These are phyloP conservation scores for Trachelus stipa DNA, from an alignment of 2,888 invertebrate species.

Conservation along the genomic window DNA sequence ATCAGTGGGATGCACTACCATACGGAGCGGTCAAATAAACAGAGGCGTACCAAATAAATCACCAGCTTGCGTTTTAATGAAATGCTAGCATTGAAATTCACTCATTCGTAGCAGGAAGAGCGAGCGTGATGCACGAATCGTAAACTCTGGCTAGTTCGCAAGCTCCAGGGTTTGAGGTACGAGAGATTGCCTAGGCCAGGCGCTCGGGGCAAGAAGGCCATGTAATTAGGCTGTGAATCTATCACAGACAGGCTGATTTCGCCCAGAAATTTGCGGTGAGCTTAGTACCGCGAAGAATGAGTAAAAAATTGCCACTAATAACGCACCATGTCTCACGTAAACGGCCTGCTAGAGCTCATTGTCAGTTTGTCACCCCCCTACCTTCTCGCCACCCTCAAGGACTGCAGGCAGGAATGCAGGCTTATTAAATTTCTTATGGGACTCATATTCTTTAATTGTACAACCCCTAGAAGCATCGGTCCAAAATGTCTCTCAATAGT, in stretches of 20 bases:
- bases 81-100: conserved; percentile 13
- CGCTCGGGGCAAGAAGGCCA: not conserved
- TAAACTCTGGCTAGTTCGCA: conserved; percentile 14
- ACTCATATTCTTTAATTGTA: not conserved
- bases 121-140: conserved; percentile 12
- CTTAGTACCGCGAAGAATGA: not conserved
- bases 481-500: not conserved
- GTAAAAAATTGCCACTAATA: conserved; percentile 5
- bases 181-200: conserved; percentile 2
- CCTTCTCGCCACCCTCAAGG: not conserved
- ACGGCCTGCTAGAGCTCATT: not conserved
- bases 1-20: not conserved
- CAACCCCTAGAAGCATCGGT: not conserved
- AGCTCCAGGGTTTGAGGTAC: not conserved
- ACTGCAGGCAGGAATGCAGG: not conserved
- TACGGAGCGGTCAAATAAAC: conserved; percentile 17
- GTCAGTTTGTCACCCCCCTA: not conserved
- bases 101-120: not conserved
- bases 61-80: conserved; percentile 16
- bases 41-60: conserved; percentile 16
- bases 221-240: conserved; percentile 19
- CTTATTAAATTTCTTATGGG: not conserved
- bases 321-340: not conserved
- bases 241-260: conserved; percentile 12
- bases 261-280: not conserved